Base-by-base conservation (phyloP, 2,113 vertebrate genomes). In the Calyptomena viridis region DNA sequence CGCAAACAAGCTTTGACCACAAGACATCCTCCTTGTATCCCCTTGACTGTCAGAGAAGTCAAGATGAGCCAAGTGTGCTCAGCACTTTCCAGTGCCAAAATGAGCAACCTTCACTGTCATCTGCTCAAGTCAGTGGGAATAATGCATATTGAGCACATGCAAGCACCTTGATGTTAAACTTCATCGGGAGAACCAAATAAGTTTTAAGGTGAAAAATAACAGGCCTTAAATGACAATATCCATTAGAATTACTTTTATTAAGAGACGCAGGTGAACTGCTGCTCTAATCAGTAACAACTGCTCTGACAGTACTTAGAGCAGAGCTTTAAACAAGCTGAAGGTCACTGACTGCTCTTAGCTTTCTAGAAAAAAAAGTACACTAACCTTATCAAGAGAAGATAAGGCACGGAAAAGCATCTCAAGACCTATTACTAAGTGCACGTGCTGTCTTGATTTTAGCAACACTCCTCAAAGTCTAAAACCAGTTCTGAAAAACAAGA, bases 311-410 rank as follows among this genome's bases (percentile, higher is more conserved):
- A 64, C 44, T 88, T 64, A 50, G 1, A 84, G 47, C 33, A 75
- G 63, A 88, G 53, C 56, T 96, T 81, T 84, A 74, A 75, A 71
- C n/a, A 89, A 90, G 53, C 21, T 90, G 66, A 87, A 94, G 69
- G 62, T 83, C 86, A 82, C 55, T 77, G 74, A 63, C 1, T 68
- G 49, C 40, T 85, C n/a, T 89, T 87, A 72, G 58, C 52, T 90
- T 93, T 90, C 71, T 42, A 52, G 55, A 73, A 68, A 62, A 81
- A 85, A 87, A 96, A 78, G 25, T 42, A 77, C 33, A 23, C 35
- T 74, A 83, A 95, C 71, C 82, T 89, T 60, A 85, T 60, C 56
- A 78, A 67, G 81, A 73, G 63, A 91, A n/a, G 53, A 82, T 79
- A 93, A 93, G 31, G 50, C 73, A 94, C 27, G 89, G 73, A 69